phyloP scores from a whole-genome alignment of 1,140 invertebrate species.

The Laupala kohalensis region DNA sequence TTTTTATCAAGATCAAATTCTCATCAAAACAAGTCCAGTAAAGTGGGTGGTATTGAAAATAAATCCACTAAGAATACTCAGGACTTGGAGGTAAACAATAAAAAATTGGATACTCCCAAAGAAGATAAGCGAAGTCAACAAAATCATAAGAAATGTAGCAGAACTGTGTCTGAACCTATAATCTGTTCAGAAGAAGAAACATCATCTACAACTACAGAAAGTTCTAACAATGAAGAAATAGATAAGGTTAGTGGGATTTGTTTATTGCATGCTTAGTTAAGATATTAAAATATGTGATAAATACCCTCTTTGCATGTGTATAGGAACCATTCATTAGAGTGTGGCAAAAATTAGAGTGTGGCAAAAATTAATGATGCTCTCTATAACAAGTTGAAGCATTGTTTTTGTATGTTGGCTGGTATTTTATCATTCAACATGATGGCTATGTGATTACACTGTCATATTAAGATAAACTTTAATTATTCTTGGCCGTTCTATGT shows the following conservation, averaged over 20 bases:
- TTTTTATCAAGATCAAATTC: constrained; percentile 9
- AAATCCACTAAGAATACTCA: background rate
- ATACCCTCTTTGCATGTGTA: too few species aligned
- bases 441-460: background rate
- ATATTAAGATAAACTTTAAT: background rate
- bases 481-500: too few species aligned
- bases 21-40: background rate
- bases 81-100: background rate
- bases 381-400: too few species aligned
- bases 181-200: constrained; percentile 48
- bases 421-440: too few species aligned
- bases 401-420: too few species aligned
- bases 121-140: background rate
- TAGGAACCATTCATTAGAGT: too few species aligned
- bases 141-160: constrained; percentile 12
- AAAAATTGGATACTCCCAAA: background rate
- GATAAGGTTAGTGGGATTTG: constrained; percentile 10
- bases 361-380: too few species aligned
- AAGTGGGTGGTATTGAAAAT: background rate
- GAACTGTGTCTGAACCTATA: constrained; percentile 18
- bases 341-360: too few species aligned
- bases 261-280: background rate
- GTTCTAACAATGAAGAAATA: constrained; percentile 41
- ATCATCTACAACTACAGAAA: constrained; percentile 59
- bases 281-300: background rate